Evolutionary conservation across 2,113 vertebrate species (phyloP).

Genomic region (Rhea americana): DNA sequence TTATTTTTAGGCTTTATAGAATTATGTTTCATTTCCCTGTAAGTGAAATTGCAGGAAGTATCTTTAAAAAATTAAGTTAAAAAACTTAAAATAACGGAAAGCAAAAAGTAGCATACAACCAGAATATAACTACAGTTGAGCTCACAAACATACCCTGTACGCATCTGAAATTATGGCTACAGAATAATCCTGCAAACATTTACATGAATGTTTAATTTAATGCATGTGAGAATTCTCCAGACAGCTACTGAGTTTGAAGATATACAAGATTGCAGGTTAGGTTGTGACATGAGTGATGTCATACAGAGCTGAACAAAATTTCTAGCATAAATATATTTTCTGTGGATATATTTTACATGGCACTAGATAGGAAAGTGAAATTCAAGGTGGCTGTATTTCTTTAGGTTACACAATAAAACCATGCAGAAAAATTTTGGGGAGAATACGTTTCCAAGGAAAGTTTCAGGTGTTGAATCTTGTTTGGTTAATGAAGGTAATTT

Average conservation of each 20-base stretch:
- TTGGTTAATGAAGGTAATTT: neutral
- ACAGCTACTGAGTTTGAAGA: neutral
- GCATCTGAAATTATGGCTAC: neutral
- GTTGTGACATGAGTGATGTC: neutral
- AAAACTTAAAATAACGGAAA: neutral
- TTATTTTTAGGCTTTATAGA: slow-evolving; percentile 76
- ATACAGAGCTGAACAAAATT: neutral
- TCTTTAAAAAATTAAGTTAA: slow-evolving; percentile 26
- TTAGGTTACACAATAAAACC: neutral
- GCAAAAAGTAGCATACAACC: neutral
- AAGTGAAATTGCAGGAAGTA: slow-evolving; percentile 66
- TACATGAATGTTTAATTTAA: neutral
- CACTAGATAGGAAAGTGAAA: neutral
- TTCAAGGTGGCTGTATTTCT: neutral
- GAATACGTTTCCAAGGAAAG: neutral
- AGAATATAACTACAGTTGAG: neutral
- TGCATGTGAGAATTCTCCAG: neutral
- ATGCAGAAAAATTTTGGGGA: neutral
- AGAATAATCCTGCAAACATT: neutral
- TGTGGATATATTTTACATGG: neutral
- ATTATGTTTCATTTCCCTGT: slow-evolving; percentile 71
- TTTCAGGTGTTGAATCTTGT: neutral
- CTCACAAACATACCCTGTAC: neutral
- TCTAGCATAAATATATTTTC: neutral
- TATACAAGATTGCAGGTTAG: neutral